These are phyloP conservation scores for Ecdyonurus torrentis DNA, from an alignment of 2,888 invertebrate species.

Conservation along the genomic window DNA sequence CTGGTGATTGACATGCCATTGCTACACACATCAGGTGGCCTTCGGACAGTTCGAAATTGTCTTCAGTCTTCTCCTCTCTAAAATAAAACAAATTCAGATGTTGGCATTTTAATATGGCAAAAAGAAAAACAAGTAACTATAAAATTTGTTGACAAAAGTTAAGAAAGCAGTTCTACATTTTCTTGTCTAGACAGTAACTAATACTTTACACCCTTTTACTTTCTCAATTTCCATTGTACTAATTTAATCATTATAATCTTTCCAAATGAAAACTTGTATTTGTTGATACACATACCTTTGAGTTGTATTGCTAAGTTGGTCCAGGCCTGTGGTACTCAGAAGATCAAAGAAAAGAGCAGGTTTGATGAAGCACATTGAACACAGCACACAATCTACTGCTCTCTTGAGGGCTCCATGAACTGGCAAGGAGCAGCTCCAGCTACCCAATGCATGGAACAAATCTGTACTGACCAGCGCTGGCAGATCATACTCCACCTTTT, in stretches of 20 bases:
- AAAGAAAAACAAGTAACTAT: too few relatives aligned
- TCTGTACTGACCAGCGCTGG: constrained; percentile 51
- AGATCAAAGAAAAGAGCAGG: constrained; percentile 59
- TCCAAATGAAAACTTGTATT: background rate
- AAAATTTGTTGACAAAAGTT: too few relatives aligned
- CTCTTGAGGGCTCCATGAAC: constrained; percentile 59
- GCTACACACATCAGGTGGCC: constrained; percentile 54
- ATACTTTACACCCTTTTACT: too few relatives aligned
- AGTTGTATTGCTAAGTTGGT: too few relatives aligned
- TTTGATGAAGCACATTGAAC: constrained; percentile 70
- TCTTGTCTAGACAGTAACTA: too few relatives aligned
- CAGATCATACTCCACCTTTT: constrained; percentile 41
- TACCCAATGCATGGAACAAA: constrained; percentile 46
- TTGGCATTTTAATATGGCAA: too few relatives aligned
- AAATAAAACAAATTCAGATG: background rate
- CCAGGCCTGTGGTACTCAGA: constrained; percentile 52
- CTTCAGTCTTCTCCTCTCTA: background rate
- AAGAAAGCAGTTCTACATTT: too few relatives aligned
- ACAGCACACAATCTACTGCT: constrained; percentile 69
- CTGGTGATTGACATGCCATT: constrained; percentile 62
- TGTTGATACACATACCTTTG: background rate
- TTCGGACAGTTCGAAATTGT: constrained; percentile 33
- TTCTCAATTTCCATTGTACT: too few relatives aligned
- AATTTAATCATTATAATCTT: too few relatives aligned
- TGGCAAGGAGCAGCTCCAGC: constrained; percentile 55